phyloP scores from a whole-genome alignment of 2,113 vertebrate species.

The Falco punctatus region DNA sequence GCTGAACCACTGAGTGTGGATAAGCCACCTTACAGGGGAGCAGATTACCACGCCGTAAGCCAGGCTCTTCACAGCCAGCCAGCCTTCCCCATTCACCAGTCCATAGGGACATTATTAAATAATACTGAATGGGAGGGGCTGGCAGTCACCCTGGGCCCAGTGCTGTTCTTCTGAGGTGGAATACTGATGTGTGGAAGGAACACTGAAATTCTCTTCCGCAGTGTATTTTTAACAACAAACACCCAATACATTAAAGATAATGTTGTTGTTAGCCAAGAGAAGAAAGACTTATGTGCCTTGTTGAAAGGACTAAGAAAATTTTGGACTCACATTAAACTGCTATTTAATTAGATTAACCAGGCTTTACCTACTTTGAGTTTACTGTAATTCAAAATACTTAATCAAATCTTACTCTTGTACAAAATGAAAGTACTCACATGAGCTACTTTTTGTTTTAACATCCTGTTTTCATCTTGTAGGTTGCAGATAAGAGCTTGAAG shows the following conservation, averaged over 20 bases:
- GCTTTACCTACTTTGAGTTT: not conserved
- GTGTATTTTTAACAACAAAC: not conserved
- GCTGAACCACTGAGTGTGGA: fast-evolving
- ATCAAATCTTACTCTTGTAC: not conserved
- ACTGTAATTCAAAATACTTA: not conserved
- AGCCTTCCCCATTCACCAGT: not conserved
- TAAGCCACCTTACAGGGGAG: not conserved
- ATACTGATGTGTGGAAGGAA: not conserved
- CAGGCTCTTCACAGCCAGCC: not conserved
- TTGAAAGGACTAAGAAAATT: not conserved
- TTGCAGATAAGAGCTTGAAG: slow-evolving; percentile 67
- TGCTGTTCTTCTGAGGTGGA: not conserved
- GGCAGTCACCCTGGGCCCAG: not conserved
- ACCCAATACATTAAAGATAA: not conserved
- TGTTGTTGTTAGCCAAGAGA: not conserved
- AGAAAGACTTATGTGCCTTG: not conserved
- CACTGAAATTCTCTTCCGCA: not conserved
- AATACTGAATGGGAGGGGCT: not conserved
- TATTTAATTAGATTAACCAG: not conserved
- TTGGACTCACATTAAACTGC: not conserved
- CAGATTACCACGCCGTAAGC: not conserved
- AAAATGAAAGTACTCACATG: slow-evolving; percentile 82
- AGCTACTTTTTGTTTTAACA: slow-evolving; percentile 85
- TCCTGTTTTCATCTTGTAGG: slow-evolving; percentile 86
- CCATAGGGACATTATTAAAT: not conserved